Evolutionary conservation across 2,797 vertebrate genomes (phyloP).

Genomic region (Nasua narica): DNA sequence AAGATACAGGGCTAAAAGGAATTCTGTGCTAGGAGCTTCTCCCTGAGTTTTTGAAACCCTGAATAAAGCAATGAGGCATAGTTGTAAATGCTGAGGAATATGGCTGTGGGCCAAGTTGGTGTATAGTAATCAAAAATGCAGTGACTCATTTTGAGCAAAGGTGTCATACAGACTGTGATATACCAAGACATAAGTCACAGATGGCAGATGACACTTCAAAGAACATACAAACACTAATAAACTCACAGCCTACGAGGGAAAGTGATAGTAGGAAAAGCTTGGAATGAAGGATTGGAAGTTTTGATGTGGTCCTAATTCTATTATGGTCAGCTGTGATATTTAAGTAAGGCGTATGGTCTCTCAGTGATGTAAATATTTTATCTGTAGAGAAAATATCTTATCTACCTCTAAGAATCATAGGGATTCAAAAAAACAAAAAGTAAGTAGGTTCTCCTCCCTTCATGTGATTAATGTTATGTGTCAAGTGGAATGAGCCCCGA

Average conservation of each 20-base stretch:
- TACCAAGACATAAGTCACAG: constrained; percentile 50
- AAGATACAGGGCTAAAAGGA: background rate
- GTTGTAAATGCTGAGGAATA: background rate
- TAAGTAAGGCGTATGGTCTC: background rate
- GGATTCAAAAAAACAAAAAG: background rate
- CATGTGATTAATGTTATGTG: background rate
- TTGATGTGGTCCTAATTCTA: background rate
- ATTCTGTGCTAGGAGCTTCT: background rate
- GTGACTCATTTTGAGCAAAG: constrained; percentile 51
- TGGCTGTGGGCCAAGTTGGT: background rate
- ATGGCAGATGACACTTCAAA: constrained; percentile 40
- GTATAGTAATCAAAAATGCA: constrained; percentile 47
- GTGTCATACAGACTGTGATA: constrained; percentile 65
- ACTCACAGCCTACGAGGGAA: background rate
- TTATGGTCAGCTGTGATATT: background rate
- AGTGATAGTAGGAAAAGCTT: background rate
- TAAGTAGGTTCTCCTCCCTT: background rate
- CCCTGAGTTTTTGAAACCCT: background rate
- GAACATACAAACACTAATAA: constrained; percentile 37
- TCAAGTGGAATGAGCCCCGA: background rate
- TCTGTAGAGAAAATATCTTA: background rate
- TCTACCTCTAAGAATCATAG: background rate
- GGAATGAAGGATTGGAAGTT: background rate
- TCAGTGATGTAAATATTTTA: background rate
- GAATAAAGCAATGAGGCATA: background rate